Percentiles rank a stretch among this genome's conserved stretches.
These are phyloP conservation scores for Lamprotornis superbus DNA, from an alignment of 2,113 vertebrate species.

Conservation along the genomic window DNA sequence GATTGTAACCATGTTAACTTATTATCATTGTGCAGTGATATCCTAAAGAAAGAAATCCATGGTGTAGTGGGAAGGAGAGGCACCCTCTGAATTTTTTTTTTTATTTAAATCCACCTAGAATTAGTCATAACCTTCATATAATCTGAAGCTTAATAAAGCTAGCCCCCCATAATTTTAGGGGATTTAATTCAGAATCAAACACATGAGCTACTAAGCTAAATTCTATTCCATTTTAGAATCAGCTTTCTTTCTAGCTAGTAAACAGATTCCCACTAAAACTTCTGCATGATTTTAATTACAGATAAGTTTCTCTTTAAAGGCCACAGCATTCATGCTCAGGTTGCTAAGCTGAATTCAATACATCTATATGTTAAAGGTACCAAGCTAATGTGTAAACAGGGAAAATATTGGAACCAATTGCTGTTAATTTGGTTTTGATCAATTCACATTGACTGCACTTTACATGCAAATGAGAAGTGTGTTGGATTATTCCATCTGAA, in stretches of 20 bases:
- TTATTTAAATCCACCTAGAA: background rate
- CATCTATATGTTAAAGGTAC: conserved; percentile 85
- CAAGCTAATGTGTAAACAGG: conserved; percentile 84
- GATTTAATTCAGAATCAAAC: conserved; percentile 64
- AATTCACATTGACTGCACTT: conserved; percentile 94
- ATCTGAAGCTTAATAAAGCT: conserved; percentile 7
- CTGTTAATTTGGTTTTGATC: conserved; percentile 93
- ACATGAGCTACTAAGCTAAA: background rate
- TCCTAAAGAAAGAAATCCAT: background rate
- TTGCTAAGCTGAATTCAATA: conserved; percentile 97
- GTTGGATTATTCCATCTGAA: conserved; percentile 22
- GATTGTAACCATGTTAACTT: conserved; percentile 62
- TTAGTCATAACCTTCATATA: background rate
- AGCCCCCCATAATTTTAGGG: conserved; percentile 22
- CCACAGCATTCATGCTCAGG: conserved; percentile 83
- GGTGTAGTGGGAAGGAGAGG: background rate
- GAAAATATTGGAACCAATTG: conserved; percentile 92
- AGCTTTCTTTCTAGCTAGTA: conserved; percentile 69
- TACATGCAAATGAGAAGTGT: conserved; percentile 87
- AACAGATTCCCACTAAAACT: conserved; percentile 79
- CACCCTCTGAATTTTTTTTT: background rate
- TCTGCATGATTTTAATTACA: conserved; percentile 99
- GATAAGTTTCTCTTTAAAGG: conserved; percentile 93
- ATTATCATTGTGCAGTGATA: conserved; percentile 1
- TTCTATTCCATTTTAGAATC: conserved; percentile 72